A percentile compares a stretch with the other conserved stretches of the same genome.
Evolutionary conservation across 2,888 invertebrate genomes (phyloP).

Genomic region (Morinoia aosen): DNA sequence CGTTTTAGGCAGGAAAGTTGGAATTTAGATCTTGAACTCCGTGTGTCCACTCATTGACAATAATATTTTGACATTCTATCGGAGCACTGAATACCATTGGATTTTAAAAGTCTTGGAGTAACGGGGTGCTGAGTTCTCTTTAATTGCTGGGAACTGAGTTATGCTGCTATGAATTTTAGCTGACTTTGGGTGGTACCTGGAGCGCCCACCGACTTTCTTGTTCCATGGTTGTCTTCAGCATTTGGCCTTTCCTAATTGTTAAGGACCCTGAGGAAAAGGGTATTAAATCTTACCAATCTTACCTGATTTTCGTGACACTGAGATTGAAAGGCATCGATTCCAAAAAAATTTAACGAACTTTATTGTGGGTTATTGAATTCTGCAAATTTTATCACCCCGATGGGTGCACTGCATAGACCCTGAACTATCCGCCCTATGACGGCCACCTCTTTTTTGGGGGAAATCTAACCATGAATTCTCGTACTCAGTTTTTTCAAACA

Average conservation of each 20-base stretch:
- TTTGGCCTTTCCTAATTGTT: too few species aligned
- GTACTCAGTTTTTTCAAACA: background rate
- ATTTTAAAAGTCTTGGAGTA: background rate
- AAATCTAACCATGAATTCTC: background rate
- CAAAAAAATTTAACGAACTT: too few species aligned
- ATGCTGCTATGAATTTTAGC: background rate
- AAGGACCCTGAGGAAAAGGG: too few species aligned
- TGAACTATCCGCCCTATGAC: background rate
- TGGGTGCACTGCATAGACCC: background rate
- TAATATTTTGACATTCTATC: background rate
- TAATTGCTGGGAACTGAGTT: background rate
- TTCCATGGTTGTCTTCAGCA: too few species aligned
- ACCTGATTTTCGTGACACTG: background rate
- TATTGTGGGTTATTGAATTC: too few species aligned
- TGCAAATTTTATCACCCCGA: too few species aligned
- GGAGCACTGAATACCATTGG: background rate
- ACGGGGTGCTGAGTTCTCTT: background rate
- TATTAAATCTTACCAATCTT: background rate
- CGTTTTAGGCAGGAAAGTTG: background rate
- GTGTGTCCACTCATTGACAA: background rate
- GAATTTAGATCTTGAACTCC: background rate
- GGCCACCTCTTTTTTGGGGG: background rate
- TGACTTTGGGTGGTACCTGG: background rate
- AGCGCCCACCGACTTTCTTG: background rate
- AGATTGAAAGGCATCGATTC: background rate